Base-by-base conservation (phyloP, 2,113 vertebrate genomes). In the Nestor notabilis region DNA sequence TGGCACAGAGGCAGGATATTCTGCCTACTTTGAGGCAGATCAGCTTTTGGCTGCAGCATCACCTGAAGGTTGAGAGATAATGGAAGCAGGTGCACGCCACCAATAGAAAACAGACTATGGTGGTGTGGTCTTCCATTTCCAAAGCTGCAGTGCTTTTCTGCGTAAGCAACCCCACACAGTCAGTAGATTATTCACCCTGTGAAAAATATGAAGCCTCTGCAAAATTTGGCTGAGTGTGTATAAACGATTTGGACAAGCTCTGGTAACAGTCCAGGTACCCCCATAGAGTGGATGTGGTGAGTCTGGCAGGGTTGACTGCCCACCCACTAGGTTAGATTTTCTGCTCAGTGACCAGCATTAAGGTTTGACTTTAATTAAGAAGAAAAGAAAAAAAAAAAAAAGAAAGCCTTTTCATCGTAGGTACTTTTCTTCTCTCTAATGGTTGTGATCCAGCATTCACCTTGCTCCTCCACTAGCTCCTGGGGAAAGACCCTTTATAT, bases 361-460 rank as follows among this genome's bases (percentile, higher is more conserved):
- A 56, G 50, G 20, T 95, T 84, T 79, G 41, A 65, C 49, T 94
- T 75, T 58, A 93, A 93, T 86, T 95, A 94, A 80, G 66, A 75
- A 47, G 19, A 29, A 79, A 79, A 69, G 10, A 29, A 19, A 37
- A 52, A 47, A 37, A 52, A 47, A 33, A 55, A 25, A 39, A 60
- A 13, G 1, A 13, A 71, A 66, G 63, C 5, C 28, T 81, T 71
- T 81, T 63, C 65, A 63, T 77, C 47, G 13, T 24, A 21, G 53
- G 11, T 24, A 43, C 5, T 31, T 69, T 77, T 89, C 37, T 37
- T n/a, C n/a, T 81, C 28, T 83, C 31, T 74, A 46, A n/a, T 17
- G 0, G 0, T 56, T 85, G 33, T 64, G 56, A 76, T 88, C 52
- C 47, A 75, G 27, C 20, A 78, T 95, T 89, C 56, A 72, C 27